Evolutionary conservation across 2,797 vertebrate species (phyloP).

Genomic region (Sorex maritimensis): DNA sequence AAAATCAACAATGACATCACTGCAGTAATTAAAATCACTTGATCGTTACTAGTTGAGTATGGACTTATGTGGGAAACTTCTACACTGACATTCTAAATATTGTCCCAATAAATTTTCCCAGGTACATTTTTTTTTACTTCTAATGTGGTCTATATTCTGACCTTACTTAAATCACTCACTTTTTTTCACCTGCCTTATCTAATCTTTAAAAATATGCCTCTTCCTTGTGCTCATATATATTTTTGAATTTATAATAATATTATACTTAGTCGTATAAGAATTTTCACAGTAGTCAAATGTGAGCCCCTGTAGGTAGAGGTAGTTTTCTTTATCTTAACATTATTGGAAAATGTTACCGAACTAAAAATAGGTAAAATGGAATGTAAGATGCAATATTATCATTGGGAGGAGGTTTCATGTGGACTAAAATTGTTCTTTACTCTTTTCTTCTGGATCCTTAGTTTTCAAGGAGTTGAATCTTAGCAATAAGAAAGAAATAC

Average conservation of each 20-base stretch:
- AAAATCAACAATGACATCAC: not conserved
- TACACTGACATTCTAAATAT: not conserved
- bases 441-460: not conserved
- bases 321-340: constrained; percentile 31
- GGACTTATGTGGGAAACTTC: not conserved
- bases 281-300: constrained; percentile 20
- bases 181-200: constrained; percentile 15
- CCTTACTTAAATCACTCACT: not conserved
- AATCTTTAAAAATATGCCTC: not conserved
- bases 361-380: constrained; percentile 53
- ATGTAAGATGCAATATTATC: not conserved
- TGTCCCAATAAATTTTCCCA: not conserved
- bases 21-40: not conserved
- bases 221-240: not conserved
- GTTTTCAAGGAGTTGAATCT: constrained; percentile 32
- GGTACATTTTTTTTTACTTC: not conserved
- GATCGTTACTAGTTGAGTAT: not conserved
- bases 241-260: constrained; percentile 43
- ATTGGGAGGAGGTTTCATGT: constrained; percentile 17
- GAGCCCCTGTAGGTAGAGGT: not conserved
- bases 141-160: not conserved
- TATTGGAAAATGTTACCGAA: not conserved
- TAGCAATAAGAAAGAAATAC: constrained; percentile 12
- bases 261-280: not conserved
- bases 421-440: not conserved